These are phyloP conservation scores for Heliangelus exortis DNA, from an alignment of 2,797 vertebrate species.

Conservation along the genomic window DNA sequence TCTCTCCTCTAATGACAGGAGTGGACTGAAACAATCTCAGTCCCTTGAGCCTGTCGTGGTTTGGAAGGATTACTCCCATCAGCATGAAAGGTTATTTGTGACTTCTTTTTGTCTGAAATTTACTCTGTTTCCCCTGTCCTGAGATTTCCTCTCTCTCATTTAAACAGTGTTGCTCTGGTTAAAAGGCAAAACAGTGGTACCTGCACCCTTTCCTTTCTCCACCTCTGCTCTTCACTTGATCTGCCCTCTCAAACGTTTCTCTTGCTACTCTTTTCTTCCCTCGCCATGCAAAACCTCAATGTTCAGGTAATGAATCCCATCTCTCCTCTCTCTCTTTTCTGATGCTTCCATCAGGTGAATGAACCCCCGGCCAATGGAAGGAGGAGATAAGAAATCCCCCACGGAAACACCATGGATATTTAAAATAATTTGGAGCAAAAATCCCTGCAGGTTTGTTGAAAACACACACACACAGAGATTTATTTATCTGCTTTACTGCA, in stretches of 20 bases:
- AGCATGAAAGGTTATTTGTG: neutral
- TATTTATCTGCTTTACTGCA: constrained; percentile 49
- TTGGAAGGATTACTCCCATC: neutral
- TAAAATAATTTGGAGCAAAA: constrained; percentile 41
- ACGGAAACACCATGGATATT: neutral
- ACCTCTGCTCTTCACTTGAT: neutral
- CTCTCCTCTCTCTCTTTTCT: constrained; percentile 1
- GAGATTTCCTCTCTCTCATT: neutral
- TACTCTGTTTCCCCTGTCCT: neutral
- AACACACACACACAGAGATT: neutral
- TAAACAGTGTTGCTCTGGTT: neutral
- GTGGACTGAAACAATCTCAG: neutral
- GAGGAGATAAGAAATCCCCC: constrained; percentile 10
- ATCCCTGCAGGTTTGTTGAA: constrained; percentile 23
- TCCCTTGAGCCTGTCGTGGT: neutral
- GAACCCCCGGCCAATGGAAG: neutral
- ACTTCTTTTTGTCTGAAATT: neutral
- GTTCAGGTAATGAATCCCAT: neutral
- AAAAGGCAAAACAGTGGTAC: neutral
- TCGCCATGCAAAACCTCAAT: neutral
- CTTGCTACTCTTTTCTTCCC: neutral
- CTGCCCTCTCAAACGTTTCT: neutral
- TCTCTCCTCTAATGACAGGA: neutral
- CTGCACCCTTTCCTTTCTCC: neutral
- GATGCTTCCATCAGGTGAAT: neutral